Evolutionary conservation across 1,140 invertebrate genomes (phyloP).

Genomic region (Pogonomyrmex barbatus): DNA sequence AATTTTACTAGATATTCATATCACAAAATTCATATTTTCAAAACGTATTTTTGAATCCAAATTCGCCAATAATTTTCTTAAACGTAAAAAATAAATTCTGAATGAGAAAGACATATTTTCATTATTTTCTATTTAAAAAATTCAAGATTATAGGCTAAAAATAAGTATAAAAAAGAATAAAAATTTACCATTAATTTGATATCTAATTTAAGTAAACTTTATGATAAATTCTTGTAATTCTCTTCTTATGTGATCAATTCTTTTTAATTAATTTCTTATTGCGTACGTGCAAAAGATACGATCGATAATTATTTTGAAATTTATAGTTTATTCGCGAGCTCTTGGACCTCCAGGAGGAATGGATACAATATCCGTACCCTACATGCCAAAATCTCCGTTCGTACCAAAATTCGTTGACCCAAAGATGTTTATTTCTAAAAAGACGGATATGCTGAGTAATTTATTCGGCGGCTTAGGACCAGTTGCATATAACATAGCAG

Average conservation of each 20-base stretch:
- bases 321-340: constrained; percentile 76
- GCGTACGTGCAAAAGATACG: not conserved
- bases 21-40: not conserved
- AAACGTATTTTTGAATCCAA: not conserved
- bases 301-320: constrained; percentile 23
- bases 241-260: not conserved
- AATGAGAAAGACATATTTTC: not conserved
- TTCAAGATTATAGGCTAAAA: constrained; percentile 3
- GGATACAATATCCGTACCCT: constrained; percentile 79
- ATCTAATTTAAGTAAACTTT: not conserved
- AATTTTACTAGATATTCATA: not conserved
- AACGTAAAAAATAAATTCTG: not conserved
- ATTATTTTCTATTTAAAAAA: constrained; percentile 42
- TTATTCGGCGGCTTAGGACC: constrained; percentile 77
- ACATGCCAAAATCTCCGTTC: constrained; percentile 77
- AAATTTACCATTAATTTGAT: not conserved
- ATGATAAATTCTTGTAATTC: not conserved
- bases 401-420: constrained; percentile 82
- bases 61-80: constrained; percentile 55
- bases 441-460: constrained; percentile 79
- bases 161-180: not conserved
- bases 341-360: constrained; percentile 73
- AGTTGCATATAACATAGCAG: constrained; percentile 32
- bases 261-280: constrained; percentile 11
- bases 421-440: constrained; percentile 79